phyloP scores from a whole-genome alignment of 2,888 invertebrate species.

The Orchesella flavescens region DNA sequence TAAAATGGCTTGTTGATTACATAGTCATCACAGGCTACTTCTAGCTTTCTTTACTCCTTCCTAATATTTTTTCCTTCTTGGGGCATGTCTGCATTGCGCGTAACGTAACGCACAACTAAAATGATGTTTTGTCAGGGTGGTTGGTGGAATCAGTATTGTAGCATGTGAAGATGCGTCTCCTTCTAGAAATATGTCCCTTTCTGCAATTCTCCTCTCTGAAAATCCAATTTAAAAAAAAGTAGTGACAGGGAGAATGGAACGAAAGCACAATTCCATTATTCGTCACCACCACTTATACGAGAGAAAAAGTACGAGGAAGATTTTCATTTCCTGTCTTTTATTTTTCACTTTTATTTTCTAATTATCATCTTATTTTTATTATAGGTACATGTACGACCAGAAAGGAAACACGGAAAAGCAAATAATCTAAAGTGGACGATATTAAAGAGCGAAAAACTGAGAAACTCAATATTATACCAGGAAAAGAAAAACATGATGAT shows the following conservation, averaged over 20 bases:
- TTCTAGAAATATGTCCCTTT: constrained; percentile 7
- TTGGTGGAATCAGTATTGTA: constrained; percentile 54
- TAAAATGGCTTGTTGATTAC: too few species aligned
- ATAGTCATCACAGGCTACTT: too few species aligned
- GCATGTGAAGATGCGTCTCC: constrained; percentile 55
- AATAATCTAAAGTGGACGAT: too few species aligned
- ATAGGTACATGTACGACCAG: background rate
- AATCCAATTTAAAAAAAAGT: background rate
- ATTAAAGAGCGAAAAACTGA: too few species aligned
- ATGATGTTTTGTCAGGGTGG: too few species aligned
- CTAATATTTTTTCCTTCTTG: background rate
- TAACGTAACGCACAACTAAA: too few species aligned
- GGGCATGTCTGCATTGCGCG: too few species aligned
- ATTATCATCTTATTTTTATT: constrained; percentile 8
- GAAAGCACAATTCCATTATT: background rate
- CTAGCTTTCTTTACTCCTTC: background rate
- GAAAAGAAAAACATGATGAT: constrained; percentile 47
- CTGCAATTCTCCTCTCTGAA: background rate
- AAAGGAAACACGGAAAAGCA: background rate
- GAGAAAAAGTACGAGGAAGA: constrained; percentile 12
- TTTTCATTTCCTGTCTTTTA: constrained; percentile 45
- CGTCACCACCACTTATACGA: background rate
- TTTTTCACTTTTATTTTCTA: constrained; percentile 13
- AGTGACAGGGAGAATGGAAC: background rate
- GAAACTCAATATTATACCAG: too few species aligned